Evolutionary conservation across 37 sponge, comb jelly and placozoan genomes (phyloP).

Genomic region (Axinella damicornis): DNA sequence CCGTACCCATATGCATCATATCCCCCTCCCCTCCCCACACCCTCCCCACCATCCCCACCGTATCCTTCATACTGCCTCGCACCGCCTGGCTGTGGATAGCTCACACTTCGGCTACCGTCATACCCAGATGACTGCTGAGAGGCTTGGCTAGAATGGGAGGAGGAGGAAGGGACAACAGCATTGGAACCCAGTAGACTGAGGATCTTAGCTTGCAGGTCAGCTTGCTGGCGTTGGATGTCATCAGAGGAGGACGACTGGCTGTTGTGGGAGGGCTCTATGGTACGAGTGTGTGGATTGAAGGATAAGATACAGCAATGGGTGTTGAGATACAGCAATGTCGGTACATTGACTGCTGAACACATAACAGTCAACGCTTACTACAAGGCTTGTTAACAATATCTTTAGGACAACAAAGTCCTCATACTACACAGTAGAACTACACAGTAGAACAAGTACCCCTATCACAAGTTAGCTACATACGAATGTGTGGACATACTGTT

Average conservation of each 20-base stretch:
- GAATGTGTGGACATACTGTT: too few species aligned
- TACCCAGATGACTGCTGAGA: not conserved
- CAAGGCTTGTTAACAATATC: too few species aligned
- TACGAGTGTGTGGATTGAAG: too few species aligned
- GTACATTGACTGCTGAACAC: too few species aligned
- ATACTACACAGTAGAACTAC: too few species aligned
- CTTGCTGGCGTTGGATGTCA: slow-evolving; percentile 73
- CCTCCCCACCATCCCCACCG: slow-evolving; percentile 5
- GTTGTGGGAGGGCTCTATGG: too few species aligned
- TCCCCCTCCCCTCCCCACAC: not conserved
- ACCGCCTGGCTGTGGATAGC: slow-evolving; percentile 13
- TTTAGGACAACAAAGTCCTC: too few species aligned
- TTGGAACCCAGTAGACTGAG: slow-evolving; percentile 83
- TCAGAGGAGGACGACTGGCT: not conserved
- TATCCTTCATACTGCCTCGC: not conserved
- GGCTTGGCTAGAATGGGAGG: not conserved
- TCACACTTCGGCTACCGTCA: not conserved
- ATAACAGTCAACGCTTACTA: too few species aligned
- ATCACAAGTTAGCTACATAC: too few species aligned
- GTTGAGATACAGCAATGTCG: too few species aligned
- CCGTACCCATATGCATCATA: slow-evolving; percentile 22
- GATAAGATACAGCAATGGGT: too few species aligned
- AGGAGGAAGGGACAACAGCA: slow-evolving; percentile 77
- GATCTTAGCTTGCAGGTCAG: slow-evolving; percentile 88
- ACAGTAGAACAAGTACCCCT: too few species aligned